Evolutionary conservation across 2,888 invertebrate species (phyloP).

Genomic region (Nomada flava): DNA sequence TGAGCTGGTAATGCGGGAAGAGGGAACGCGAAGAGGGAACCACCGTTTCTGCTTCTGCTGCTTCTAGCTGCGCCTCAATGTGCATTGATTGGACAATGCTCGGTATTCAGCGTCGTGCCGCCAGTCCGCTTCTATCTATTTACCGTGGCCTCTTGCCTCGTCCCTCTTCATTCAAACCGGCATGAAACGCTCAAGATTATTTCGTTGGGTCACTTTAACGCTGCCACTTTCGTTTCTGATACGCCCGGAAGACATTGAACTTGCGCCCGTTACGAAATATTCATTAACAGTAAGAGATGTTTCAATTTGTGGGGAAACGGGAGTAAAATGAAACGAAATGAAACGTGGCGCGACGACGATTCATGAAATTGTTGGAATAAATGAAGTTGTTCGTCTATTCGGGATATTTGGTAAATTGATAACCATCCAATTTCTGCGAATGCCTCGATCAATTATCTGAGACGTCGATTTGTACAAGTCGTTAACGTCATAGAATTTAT

Average conservation of each 20-base stretch:
- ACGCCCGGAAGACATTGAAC: neutral
- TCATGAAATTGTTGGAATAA: neutral
- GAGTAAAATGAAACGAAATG: neutral
- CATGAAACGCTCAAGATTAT: constrained; percentile 22
- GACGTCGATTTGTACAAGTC: too few relatives aligned
- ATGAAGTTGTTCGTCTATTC: neutral
- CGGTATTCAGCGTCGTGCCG: constrained; percentile 67
- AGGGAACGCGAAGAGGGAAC: constrained; percentile 45
- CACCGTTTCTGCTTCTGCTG: constrained; percentile 43
- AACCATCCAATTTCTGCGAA: too few relatives aligned
- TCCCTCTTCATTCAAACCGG: neutral
- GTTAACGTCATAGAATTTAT: too few relatives aligned
- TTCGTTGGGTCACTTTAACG: constrained; percentile 26
- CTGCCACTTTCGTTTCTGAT: constrained; percentile 11
- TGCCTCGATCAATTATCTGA: too few relatives aligned
- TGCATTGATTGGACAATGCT: constrained; percentile 81
- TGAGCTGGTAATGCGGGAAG: constrained; percentile 22
- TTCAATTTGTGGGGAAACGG: neutral
- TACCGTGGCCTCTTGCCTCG: constrained; percentile 24
- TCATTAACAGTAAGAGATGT: too few relatives aligned
- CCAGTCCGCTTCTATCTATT: constrained; percentile 64
- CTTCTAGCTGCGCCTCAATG: constrained; percentile 76
- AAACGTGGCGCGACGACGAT: neutral
- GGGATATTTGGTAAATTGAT: too few relatives aligned
- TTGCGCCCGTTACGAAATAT: neutral